These are phyloP conservation scores for Apis mellifera DNA, from an alignment of 1,140 invertebrate species.

Conservation along the genomic window DNA sequence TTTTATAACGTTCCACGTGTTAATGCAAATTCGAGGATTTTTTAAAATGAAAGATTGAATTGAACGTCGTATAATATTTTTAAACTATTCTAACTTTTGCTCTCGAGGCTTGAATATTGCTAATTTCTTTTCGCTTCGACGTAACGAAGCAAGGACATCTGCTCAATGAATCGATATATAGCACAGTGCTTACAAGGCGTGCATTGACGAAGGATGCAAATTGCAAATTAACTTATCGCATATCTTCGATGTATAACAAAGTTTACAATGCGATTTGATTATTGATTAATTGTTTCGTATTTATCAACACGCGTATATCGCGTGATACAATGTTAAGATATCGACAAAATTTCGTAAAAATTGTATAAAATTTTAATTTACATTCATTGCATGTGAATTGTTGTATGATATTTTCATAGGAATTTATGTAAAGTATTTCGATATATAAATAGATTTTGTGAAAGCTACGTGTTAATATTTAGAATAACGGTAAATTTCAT, in stretches of 20 bases:
- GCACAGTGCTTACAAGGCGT: neutral
- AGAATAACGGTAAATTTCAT: too few species aligned
- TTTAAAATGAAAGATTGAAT: neutral
- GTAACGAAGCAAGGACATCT: neutral
- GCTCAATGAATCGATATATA: conserved; percentile 1
- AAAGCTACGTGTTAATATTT: too few species aligned
- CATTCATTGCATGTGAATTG: too few species aligned
- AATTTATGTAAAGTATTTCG: too few species aligned
- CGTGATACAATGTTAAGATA: neutral
- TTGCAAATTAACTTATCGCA: neutral
- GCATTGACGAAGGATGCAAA: neutral
- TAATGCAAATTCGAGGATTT: conserved; percentile 14
- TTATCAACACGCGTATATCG: neutral
- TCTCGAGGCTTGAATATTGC: neutral
- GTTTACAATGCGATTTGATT: too few species aligned
- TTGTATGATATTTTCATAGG: too few species aligned
- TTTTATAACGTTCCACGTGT: neutral
- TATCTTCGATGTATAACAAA: neutral
- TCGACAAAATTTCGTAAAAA: neutral
- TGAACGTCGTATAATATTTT: too few species aligned
- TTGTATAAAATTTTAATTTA: too few species aligned
- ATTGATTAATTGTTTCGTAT: neutral
- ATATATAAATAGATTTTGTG: too few species aligned
- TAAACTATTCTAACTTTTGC: too few species aligned
- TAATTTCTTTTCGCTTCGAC: neutral